Evolutionary conservation across 2,888 invertebrate genomes (phyloP).

Genomic region (Ormyrus labotus): DNA sequence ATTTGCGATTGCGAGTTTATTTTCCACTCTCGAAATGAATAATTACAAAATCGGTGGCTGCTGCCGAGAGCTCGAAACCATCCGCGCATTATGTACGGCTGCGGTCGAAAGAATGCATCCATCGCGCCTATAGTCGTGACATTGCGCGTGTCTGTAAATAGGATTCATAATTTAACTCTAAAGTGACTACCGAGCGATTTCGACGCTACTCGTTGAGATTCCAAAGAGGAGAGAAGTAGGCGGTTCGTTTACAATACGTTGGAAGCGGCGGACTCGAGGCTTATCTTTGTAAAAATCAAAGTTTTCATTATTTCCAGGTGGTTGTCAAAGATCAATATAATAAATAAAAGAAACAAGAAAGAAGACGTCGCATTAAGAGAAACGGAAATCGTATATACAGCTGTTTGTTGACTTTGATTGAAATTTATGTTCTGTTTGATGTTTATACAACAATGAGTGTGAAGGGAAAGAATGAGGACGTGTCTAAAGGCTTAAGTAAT

Average conservation of each 20-base stretch:
- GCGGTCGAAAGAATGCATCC: conserved; percentile 41
- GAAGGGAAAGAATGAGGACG: conserved; percentile 34
- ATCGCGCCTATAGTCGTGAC: conserved; percentile 42
- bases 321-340: no score
- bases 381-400: conserved; percentile 2
- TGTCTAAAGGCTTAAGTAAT: conserved; percentile 49
- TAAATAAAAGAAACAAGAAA: neutral
- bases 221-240: neutral
- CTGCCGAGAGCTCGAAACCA: conserved; percentile 7
- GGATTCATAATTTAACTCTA: conserved; percentile 42
- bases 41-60: conserved; percentile 51
- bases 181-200: conserved; percentile 9
- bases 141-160: conserved; percentile 44
- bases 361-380: conserved; percentile 4
- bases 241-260: no score
- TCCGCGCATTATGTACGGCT: conserved; percentile 29
- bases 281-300: no score
- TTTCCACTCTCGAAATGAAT: conserved; percentile 43
- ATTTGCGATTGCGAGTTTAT: conserved; percentile 53
- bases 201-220: neutral
- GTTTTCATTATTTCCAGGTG: no score
- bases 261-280: no score
- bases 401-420: conserved; percentile 17
- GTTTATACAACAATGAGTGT: conserved; percentile 19
- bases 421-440: conserved; percentile 9